phyloP scores from a whole-genome alignment of 2,113 vertebrate genomes.

The Otis tarda region DNA sequence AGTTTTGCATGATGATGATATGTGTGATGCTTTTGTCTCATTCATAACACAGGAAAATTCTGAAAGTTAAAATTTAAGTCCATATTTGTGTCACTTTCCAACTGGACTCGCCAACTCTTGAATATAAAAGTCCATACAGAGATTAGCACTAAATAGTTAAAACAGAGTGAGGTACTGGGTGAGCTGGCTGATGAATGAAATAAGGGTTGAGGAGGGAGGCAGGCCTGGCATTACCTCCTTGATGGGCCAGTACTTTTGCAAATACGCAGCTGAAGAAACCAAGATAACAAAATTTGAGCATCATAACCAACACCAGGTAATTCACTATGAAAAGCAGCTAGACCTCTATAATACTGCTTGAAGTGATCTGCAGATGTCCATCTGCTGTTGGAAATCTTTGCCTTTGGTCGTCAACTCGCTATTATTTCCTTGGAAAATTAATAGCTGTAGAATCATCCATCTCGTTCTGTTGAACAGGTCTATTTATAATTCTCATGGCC shows the following conservation, averaged over 20 bases:
- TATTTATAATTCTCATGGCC: conserved; percentile 74
- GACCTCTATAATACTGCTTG: neutral
- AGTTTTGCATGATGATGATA: neutral
- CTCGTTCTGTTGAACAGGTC: conserved; percentile 59
- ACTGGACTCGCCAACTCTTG: neutral
- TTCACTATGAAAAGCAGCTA: neutral
- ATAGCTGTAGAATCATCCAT: conserved; percentile 52
- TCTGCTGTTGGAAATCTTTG: conserved; percentile 1
- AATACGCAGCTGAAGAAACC: neutral
- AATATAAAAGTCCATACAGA: neutral
- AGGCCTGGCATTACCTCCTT: neutral
- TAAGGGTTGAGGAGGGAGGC: neutral
- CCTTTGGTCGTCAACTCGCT: neutral
- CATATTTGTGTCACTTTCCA: neutral
- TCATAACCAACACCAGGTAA: neutral
- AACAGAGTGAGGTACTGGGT: neutral
- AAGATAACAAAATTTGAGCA: neutral
- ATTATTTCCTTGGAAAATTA: conserved; percentile 26
- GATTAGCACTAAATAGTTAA: neutral
- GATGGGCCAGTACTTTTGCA: neutral
- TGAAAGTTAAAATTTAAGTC: neutral
- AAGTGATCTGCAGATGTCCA: conserved; percentile 16
- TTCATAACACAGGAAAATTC: neutral
- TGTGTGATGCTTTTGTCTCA: neutral
- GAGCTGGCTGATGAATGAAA: neutral